Evolutionary conservation across 2,888 invertebrate species (phyloP), one percentile per base, ranked within the genome.

Genomic region (Lochmaea crataegi): DNA sequence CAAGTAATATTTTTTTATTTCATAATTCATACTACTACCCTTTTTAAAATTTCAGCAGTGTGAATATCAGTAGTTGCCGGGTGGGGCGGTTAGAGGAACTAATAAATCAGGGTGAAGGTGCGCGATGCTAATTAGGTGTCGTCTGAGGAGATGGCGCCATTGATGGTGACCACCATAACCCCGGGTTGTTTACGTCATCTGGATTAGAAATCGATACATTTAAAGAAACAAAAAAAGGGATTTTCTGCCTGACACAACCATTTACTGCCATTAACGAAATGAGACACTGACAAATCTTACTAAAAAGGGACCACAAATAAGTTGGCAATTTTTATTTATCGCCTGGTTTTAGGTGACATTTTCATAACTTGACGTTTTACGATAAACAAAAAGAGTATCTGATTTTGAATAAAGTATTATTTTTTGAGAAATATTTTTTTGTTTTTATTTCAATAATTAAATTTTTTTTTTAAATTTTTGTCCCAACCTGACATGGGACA

Each of bases 71-170:
- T 53, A 16, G 53, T 53, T 6, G 16, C 7, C 2, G 53, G 51
- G n/a, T 7, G 14, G 51, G 18, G 41, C 56, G 42, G 42, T 14
- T 18, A 18, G 32, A 81, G 84, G 83, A 83, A 82, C 84, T 82
- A 85, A 83, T 86, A 86, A 86, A 86, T 86, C 85, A 86, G 84
- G 84, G 83, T 65, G 82, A 83, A 85, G 85, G 85, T 85, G 85
- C 83, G 82, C 85, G 80, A 82, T 82, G 82, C 85, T 85, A 85
- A 85, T 85, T 85, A 85, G 85, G 83, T 83, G 80, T 83, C 83
- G 85, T 84, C 84, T 85, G 84, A 73, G 76, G 75, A 57, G 80
- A 75, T 85, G 85, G 85, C 85, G 85, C 85, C 85, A 85, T 68
- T 57, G 63, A 74, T 77, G 71, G 67, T 32, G 56, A 82, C 77